Evolutionary conservation across 2,113 vertebrate genomes (phyloP), one percentile per base, ranked within the genome.

Genomic region (Merops nubicus): DNA sequence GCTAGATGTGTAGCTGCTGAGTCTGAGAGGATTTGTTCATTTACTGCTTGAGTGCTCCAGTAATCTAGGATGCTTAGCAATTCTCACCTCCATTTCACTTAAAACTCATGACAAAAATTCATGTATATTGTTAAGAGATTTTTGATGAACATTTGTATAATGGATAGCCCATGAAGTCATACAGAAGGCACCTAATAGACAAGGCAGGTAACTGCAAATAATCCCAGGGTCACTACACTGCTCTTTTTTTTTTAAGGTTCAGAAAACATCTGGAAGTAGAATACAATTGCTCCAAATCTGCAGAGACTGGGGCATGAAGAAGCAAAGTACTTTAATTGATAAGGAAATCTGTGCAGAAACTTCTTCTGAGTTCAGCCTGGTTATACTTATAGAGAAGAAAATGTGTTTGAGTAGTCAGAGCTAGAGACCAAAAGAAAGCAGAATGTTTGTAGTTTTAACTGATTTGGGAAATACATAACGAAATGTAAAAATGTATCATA

Each of bases 1-100:
- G 3, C 5, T 8, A 18, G 21, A 31, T 13, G 12, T 7, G 4
- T 14, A 80, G 31, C 57, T n/a, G 34, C 9, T 4, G 1, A 11
- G 5, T 51, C 45, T 57, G 50, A 86, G 74, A 50, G n/a, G 22
- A 76, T 12, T 0, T 53, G 28, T 34, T 36, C 31, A 56, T 60
- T 28, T 65, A 17, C 62, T 45, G 15, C 36, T 38, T 20, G 20
- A 63, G 15, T 26, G 42, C 5, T 74, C 11, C n/a, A 70, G 12
- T 43, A 59, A 53, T 50, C 18, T 22, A 83, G 25, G 56, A 65
- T n/a, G 34, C 28, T 48, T 15, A 50, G n/a, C 6, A 85, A 33
- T 36, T 78, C 60, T 69, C 40, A 50, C 8, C n/a, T 82, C 3
- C 15, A 21, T 6, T 69, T 29, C 17, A 70, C 33, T 79, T 69